Conservation (phyloP, 2,888 invertebrate genomes). For the Eupithecia insigniata region DNA sequence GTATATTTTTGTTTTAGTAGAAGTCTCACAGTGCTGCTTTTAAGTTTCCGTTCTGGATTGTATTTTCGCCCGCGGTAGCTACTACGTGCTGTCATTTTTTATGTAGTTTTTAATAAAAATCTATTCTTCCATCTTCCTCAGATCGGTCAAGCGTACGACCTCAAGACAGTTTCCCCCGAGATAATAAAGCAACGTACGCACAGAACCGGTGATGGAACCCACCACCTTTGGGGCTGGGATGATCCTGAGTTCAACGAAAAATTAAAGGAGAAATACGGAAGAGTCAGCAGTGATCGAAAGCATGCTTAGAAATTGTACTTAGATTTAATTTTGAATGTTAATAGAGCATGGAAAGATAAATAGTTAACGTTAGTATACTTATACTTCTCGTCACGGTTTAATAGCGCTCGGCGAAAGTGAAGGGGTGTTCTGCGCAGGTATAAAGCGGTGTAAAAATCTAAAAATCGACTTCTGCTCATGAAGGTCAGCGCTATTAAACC, state of each 20-base stretch:
- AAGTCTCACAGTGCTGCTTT: too few species aligned
- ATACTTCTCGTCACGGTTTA: too few species aligned
- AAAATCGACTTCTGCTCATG: too few species aligned
- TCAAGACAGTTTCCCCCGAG: slow-evolving; percentile 88
- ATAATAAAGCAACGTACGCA: slow-evolving; percentile 85
- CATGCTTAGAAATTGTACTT: slow-evolving; percentile 46
- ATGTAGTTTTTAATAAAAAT: neutral
- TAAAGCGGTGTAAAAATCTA: too few species aligned
- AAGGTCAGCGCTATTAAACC: too few species aligned
- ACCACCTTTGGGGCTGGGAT: slow-evolving; percentile 89
- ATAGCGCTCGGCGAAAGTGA: too few species aligned
- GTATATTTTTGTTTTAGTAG: too few species aligned
- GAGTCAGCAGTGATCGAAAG: slow-evolving; percentile 59
- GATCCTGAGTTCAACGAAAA: slow-evolving; percentile 85
- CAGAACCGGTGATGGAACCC: slow-evolving; percentile 87
- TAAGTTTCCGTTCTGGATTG: too few species aligned
- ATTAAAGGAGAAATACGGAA: slow-evolving; percentile 69
- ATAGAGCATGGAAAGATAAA: neutral
- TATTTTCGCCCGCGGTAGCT: too few species aligned
- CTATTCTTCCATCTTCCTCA: slow-evolving; percentile 46
- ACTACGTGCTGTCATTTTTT: too few species aligned
- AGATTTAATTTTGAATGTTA: neutral
- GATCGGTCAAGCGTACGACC: slow-evolving; percentile 91
- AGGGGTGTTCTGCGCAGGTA: too few species aligned
- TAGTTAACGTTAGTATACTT: neutral